phyloP scores from a whole-genome alignment of 2,113 vertebrate species.

The Alouatta palliata region DNA sequence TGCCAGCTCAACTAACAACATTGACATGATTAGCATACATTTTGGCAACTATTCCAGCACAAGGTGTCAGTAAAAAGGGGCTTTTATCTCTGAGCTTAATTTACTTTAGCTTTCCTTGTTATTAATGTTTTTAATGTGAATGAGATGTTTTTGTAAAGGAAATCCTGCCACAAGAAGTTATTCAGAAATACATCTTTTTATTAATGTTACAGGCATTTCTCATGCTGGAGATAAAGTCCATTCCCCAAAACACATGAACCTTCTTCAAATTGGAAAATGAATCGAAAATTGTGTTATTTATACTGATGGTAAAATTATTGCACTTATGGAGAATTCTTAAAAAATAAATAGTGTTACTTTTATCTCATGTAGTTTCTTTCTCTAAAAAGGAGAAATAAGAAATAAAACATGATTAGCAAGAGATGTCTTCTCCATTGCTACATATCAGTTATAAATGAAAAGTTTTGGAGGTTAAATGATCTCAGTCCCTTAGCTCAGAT shows the following conservation, averaged over 20 bases:
- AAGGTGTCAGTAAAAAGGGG: conserved; percentile 82
- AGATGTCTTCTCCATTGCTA: neutral
- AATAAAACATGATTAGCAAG: neutral
- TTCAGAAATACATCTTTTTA: conserved; percentile 57
- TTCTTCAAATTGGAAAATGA: conserved; percentile 47
- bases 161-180: conserved; percentile 53
- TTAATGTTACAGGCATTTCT: conserved; percentile 54
- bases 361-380: neutral
- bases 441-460: conserved; percentile 6
- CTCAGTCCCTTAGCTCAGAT: neutral
- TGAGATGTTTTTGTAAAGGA: conserved; percentile 60
- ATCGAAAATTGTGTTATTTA: neutral
- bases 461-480: neutral
- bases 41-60: conserved; percentile 82
- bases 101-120: conserved; percentile 74
- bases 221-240: conserved; percentile 20
- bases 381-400: conserved; percentile 23
- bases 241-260: neutral
- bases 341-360: neutral
- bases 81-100: conserved; percentile 81
- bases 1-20: conserved; percentile 83
- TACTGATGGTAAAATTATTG: neutral
- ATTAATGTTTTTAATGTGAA: conserved; percentile 74
- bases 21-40: conserved; percentile 84
- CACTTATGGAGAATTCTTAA: neutral